phyloP scores from a whole-genome alignment of 2,113 vertebrate species.

The Chionomys nivalis region DNA sequence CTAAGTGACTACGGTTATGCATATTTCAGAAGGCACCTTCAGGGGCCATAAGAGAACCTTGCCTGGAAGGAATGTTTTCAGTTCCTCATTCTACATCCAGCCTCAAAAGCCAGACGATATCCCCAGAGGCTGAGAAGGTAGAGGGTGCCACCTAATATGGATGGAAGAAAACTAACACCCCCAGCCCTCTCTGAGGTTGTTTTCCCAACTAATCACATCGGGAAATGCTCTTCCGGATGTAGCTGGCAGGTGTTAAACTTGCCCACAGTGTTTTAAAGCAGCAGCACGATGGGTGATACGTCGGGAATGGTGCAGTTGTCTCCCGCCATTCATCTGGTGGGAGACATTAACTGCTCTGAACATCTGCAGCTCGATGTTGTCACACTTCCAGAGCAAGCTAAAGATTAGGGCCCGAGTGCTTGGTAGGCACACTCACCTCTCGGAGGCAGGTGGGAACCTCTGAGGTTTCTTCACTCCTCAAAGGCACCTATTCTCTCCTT shows the following conservation, averaged over 20 bases:
- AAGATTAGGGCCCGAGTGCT: not conserved
- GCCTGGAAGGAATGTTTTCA: not conserved
- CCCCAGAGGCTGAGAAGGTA: not conserved
- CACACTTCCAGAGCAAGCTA: not conserved
- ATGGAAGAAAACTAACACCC: not conserved
- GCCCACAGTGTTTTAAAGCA: not conserved
- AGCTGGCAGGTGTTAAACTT: slow-evolving; percentile 22
- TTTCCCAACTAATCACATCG: not conserved
- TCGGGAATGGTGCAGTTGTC: not conserved
- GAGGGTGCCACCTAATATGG: too few species aligned
- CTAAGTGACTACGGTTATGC: slow-evolving; percentile 59
- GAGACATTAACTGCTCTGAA: not conserved
- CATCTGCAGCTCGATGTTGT: not conserved
- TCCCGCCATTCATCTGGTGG: not conserved
- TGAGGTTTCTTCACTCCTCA: not conserved
- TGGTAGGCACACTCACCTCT: not conserved
- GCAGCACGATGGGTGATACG: not conserved
- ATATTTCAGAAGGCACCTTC: slow-evolving; percentile 69
- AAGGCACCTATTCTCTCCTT: not conserved
- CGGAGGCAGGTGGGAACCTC: not conserved
- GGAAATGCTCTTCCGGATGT: not conserved
- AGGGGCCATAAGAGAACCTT: not conserved
- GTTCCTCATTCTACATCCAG: not conserved
- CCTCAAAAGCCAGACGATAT: not conserved
- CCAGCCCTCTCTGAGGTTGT: not conserved